A percentile compares a stretch with the other conserved stretches of the same genome.
phyloP scores from a whole-genome alignment of 2,797 vertebrate species.

The Limosa lapponica region DNA sequence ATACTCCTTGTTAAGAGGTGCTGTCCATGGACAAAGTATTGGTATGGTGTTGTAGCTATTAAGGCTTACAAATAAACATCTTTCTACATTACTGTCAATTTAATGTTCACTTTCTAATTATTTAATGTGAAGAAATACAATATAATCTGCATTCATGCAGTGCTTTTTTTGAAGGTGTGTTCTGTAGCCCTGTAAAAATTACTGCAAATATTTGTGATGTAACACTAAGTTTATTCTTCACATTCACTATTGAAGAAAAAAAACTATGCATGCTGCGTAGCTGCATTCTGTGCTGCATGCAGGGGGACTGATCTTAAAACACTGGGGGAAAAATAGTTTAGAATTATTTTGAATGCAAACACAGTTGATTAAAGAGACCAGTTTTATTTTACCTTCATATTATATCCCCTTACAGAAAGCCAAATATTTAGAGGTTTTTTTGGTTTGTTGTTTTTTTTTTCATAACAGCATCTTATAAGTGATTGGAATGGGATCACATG shows the following conservation, averaged over 20 bases:
- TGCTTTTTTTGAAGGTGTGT: not conserved
- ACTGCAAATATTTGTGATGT: conserved; percentile 23
- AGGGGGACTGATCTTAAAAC: not conserved
- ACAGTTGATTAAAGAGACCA: not conserved
- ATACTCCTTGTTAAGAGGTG: not conserved
- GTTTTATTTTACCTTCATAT: not conserved
- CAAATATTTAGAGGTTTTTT: not conserved
- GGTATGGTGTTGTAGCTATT: not conserved
- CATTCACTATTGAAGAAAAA: not conserved
- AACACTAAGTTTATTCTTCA: conserved; percentile 9
- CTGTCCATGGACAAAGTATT: not conserved
- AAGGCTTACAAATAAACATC: conserved; percentile 37
- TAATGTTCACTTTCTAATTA: conserved; percentile 53
- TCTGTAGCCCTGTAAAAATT: conserved; percentile 22
- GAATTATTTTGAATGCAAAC: not conserved
- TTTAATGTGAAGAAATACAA: conserved; percentile 52
- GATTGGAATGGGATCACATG: not conserved
- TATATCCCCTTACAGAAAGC: not conserved
- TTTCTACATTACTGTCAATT: conserved; percentile 30
- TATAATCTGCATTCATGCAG: not conserved
- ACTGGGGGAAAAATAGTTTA: not conserved
- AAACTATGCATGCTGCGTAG: not conserved
- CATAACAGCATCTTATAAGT: not conserved
- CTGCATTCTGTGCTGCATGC: not conserved
- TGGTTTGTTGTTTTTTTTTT: not conserved